These are phyloP conservation scores for Drosophila kuntzei DNA, from an alignment of 2,888 invertebrate genomes.

Conservation along the genomic window DNA sequence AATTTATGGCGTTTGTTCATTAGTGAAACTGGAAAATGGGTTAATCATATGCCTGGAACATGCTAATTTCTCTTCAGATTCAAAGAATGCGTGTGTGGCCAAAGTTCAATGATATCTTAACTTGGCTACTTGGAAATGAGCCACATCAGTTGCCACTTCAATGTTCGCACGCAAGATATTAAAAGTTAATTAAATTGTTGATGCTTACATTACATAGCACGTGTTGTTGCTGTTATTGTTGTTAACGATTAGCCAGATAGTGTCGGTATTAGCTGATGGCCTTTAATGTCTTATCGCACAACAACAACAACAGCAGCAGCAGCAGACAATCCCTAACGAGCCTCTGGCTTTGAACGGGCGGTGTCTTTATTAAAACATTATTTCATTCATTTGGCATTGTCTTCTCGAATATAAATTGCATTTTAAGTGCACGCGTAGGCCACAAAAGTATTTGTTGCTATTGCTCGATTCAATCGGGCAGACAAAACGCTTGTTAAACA, in stretches of 20 bases:
- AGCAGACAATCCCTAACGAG: conserved; percentile 6
- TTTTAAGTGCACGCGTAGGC: conserved; percentile 77
- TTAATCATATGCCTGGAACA: conserved; percentile 67
- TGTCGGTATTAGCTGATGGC: conserved; percentile 50
- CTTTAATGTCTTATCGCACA: conserved; percentile 55
- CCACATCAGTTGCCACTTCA: conserved; percentile 10
- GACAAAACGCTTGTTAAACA: conserved; percentile 71
- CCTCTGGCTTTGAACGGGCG: conserved; percentile 5
- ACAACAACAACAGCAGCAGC: conserved; percentile 14
- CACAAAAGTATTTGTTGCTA: conserved; percentile 57
- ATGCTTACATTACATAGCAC: conserved; percentile 55
- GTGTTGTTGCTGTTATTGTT: conserved; percentile 48
- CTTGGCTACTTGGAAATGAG: conserved; percentile 4
- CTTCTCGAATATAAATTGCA: conserved; percentile 72
- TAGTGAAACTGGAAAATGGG: conserved; percentile 64
- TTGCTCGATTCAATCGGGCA: conserved; percentile 62
- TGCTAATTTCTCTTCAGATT: conserved; percentile 32
- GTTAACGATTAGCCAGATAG: conserved; percentile 58
- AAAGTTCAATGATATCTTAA: conserved; percentile 19
- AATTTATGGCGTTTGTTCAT: conserved; percentile 70
- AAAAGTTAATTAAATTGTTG: conserved; percentile 62
- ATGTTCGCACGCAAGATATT: neutral
- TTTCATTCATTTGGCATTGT: conserved; percentile 63
- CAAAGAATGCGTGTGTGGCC: conserved; percentile 15
- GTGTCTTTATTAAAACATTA: conserved; percentile 77